These are phyloP conservation scores for Octodon degus DNA, from an alignment of 2,113 vertebrate genomes.

Conservation along the genomic window DNA sequence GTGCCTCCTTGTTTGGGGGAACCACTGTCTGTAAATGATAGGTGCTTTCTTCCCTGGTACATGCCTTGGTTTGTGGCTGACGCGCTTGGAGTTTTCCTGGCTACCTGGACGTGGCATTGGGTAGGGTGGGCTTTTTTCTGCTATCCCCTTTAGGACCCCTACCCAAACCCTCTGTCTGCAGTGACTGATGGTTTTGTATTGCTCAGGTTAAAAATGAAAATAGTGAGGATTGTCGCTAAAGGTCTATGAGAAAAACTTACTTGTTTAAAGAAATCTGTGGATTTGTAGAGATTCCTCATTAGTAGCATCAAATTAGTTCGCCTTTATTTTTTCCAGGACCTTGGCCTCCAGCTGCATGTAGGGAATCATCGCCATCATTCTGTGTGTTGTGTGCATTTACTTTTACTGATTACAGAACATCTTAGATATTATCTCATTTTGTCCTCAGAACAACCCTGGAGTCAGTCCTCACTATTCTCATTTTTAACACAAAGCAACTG, in stretches of 20 bases:
- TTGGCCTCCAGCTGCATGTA: background rate
- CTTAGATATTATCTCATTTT: slow-evolving; percentile 47
- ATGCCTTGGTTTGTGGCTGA: background rate
- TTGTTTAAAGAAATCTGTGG: slow-evolving; percentile 31
- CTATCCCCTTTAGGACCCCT: background rate
- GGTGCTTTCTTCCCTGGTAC: background rate
- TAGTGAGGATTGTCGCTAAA: background rate
- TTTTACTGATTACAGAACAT: background rate
- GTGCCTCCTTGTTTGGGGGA: background rate
- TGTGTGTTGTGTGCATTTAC: background rate
- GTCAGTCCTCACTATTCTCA: background rate
- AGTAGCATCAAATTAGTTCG: slow-evolving; percentile 6
- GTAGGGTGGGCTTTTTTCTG: background rate
- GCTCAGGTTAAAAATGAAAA: background rate
- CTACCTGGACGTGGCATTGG: background rate
- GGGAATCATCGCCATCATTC: background rate
- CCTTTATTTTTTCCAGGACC: slow-evolving; percentile 28
- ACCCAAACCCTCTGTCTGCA: background rate
- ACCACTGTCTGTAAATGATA: background rate
- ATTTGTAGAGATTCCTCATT: slow-evolving; percentile 30
- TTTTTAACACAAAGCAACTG: slow-evolving; percentile 11
- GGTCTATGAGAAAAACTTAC: background rate
- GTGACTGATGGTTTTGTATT: background rate
- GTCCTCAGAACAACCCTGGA: slow-evolving; percentile 19
- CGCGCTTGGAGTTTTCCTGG: background rate